These are phyloP conservation scores for Nomada ruficornis DNA, from an alignment of 2,888 invertebrate genomes.

Conservation along the genomic window DNA sequence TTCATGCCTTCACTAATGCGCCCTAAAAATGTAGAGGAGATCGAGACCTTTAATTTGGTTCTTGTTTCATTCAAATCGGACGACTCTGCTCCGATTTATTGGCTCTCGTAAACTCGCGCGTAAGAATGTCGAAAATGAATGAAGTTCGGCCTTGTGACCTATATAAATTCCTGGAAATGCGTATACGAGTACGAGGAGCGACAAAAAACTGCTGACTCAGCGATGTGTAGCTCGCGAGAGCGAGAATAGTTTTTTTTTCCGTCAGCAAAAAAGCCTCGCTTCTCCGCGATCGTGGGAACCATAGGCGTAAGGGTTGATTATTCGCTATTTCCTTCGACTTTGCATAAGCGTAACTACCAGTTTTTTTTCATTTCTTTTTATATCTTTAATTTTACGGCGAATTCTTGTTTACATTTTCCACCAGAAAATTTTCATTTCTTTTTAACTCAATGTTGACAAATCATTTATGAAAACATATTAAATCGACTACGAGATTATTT, in stretches of 20 bases:
- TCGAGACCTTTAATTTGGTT: neutral
- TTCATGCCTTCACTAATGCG: no score
- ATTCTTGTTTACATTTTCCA: neutral
- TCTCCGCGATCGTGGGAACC: neutral
- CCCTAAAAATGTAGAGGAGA: neutral
- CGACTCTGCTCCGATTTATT: neutral
- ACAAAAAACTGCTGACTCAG: constrained; percentile 19
- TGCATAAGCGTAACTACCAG: neutral
- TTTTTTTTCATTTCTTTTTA: neutral
- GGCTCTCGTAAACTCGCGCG: neutral
- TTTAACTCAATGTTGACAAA: no score
- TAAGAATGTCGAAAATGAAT: constrained; percentile 24
- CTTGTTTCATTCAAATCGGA: neutral
- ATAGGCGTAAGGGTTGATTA: constrained; percentile 12
- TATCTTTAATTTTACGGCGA: neutral
- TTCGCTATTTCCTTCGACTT: neutral
- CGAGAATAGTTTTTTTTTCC: constrained; percentile 11
- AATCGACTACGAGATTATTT: no score
- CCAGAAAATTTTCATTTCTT: neutral
- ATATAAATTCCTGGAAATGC: constrained; percentile 27
- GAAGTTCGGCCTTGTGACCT: constrained; percentile 21
- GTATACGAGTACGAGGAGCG: constrained; percentile 10
- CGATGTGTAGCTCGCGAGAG: neutral
- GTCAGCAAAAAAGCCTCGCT: constrained; percentile 7
- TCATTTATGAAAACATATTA: no score